Base-by-base conservation (phyloP, 2,797 vertebrate species). In the Silurus aristotelis region DNA sequence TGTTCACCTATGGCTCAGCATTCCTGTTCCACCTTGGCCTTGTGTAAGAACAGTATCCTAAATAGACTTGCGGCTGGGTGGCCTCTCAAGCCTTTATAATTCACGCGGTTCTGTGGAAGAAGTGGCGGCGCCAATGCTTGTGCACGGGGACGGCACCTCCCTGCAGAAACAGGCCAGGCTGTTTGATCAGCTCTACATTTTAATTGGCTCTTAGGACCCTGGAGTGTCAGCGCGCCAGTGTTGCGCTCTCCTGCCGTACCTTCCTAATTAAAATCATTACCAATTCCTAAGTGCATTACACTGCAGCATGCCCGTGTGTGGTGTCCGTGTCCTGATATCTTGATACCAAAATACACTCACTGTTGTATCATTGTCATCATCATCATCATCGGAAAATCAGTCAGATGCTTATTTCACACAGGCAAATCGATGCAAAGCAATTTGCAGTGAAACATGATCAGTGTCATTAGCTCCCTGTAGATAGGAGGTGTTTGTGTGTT, bases 101-200 rank as follows among this genome's bases (percentile, higher is more conserved):
- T 27, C 15, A 20, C 25, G 58, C 60, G 90, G 90, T 90, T 89
- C 46, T 80, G 79, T 91, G 91, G 82, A 91, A 75, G 70, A 93
- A 80, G 75, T 64, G 70, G 55, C 22, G 31, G 71, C 52, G 10
- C 84, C 15, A 66, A 89, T 82, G 89, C 92, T 91, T 90, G 19
- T 25, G 22, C 56, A 43, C 43, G 5, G 75, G 60, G 52, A 66
- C 31, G 89, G 90, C 88, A 90, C 90, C 92, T 90, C 81, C 61
- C 87, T 86, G 91, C 90, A 92, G 75, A 89, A 72, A 63, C 72
- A 92, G 92, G 91, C 90, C 90, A 91, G 90, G 91, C 91, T 93
- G 93, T 95, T 95, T 95, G 94, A 94, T 94, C 93, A 94, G 93
- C 93, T 92, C 92, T 94, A 93, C 92, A 92, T 95, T 94, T 94